A percentile compares a stretch with the other conserved stretches of the same genome.
Evolutionary conservation across 2,888 invertebrate species (phyloP).

Genomic region (Disparrhopalites patrizii): DNA sequence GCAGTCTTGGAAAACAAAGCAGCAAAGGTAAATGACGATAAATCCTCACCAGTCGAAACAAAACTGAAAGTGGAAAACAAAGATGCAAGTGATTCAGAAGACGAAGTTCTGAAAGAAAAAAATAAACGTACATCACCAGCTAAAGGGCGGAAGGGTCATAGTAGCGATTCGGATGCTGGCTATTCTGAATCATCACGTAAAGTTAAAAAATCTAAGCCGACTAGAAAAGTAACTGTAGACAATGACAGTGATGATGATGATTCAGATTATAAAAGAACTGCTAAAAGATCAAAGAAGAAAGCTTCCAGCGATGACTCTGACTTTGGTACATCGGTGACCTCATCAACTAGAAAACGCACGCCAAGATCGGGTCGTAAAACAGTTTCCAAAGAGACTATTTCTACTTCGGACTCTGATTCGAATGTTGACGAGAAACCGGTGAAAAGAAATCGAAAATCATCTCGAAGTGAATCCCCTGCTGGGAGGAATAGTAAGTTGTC

Average conservation of each 20-base stretch:
- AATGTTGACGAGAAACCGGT: background rate
- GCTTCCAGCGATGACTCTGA: conserved; percentile 10
- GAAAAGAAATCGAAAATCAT: conserved; percentile 1
- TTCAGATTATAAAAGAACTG: background rate
- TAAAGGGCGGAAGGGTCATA: background rate
- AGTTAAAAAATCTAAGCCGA: background rate
- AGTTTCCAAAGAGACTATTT: background rate
- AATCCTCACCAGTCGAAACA: too few relatives aligned
- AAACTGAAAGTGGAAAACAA: too few relatives aligned
- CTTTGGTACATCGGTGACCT: background rate
- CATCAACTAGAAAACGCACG: background rate
- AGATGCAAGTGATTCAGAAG: too few relatives aligned
- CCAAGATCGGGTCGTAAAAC: background rate
- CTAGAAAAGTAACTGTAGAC: background rate
- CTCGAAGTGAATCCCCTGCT: background rate
- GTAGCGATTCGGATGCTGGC: background rate
- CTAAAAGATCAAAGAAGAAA: background rate
- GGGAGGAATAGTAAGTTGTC: background rate
- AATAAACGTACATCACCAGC: too few relatives aligned
- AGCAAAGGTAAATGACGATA: too few relatives aligned
- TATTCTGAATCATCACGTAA: background rate
- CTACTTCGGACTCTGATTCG: background rate
- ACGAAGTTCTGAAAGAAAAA: too few relatives aligned
- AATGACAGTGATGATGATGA: background rate
- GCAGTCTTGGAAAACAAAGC: too few relatives aligned